Base-by-base conservation (phyloP, 2,113 vertebrate genomes). In the Myrmecophaga tridactyla region DNA sequence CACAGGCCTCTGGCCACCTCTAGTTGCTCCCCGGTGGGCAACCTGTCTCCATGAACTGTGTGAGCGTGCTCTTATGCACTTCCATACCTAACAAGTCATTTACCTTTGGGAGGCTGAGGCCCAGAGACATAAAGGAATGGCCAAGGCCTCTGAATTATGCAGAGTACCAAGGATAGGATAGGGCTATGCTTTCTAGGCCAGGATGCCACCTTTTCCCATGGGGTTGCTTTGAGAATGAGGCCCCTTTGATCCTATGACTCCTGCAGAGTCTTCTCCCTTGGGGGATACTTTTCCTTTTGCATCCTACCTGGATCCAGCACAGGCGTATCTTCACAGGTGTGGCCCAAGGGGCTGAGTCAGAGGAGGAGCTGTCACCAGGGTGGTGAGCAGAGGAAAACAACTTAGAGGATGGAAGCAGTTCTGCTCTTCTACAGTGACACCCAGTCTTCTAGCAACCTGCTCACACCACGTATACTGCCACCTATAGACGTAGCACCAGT, bases 51-150 rank as follows among this genome's bases (percentile, higher is more conserved):
- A 51, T 17, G 82, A 65, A 72, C 85, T 73, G 53, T 87, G 87
- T 60, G 70, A 39, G 84, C 84, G 76, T 76, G 67, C 80, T 63
- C 91, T 88, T 82, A 94, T 62, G 53, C 96, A 94, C 86, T 85
- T 96, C 96, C 73, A 83, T 48, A 73, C 67, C 73, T 93, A 29
- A 2, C 46, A 69, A 65, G 43, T 39, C 39, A 70, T 20, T 80
- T 53, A 70, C 75, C 36, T 34, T 36, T 31, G 94, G 88, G 96
- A 96, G 92, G 96, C 95, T 95, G 96, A 97, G 95, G 60, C 63
- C 78, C 7, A 48, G 56, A 51, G 48, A 31, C 48, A 70, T 46
- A 51, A 53, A 14, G 15, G 34, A 60, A 92, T 51, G 63, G 41
- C 56, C 62, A 6, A 1, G 62, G 39, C 86, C 41, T 43, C 2